These are phyloP conservation scores for Drosophila pallidifrons DNA, from an alignment of 1,140 invertebrate genomes.

Conservation along the genomic window DNA sequence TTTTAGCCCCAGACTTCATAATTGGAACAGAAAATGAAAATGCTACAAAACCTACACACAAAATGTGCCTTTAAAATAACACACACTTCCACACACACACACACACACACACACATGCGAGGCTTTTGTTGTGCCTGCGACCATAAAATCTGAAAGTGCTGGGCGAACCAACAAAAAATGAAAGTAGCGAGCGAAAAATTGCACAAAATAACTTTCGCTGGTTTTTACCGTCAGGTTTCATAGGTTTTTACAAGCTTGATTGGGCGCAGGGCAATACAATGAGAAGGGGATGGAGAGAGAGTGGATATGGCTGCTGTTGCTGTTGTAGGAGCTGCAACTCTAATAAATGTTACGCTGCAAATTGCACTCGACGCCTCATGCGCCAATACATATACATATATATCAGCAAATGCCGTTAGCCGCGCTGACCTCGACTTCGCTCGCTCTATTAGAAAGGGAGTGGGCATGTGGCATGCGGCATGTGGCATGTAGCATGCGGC, in stretches of 20 bases:
- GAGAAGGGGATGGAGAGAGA: background rate
- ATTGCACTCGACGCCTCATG: conserved; percentile 54
- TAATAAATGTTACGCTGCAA: conserved; percentile 65
- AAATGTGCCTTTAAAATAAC: conserved; percentile 35
- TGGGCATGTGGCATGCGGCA: background rate
- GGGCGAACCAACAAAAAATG: conserved; percentile 37
- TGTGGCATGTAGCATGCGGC: conserved; percentile 5
- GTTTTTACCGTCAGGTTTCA: conserved; percentile 31
- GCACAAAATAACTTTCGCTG: conserved; percentile 58
- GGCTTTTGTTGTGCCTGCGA: conserved; percentile 53
- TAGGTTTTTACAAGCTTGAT: conserved; percentile 20
- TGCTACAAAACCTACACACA: conserved; percentile 12
- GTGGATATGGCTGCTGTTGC: background rate
- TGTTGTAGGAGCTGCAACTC: conserved; percentile 16
- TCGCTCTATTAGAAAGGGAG: background rate
- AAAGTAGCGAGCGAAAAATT: conserved; percentile 21
- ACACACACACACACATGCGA: conserved; percentile 2
- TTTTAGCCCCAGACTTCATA: conserved; percentile 22
- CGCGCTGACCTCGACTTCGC: conserved; percentile 31
- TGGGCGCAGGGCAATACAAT: background rate
- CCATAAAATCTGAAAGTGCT: conserved; percentile 53
- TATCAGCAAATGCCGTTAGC: conserved; percentile 40
- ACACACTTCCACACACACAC: conserved; percentile 4
- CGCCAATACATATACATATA: conserved; percentile 44
- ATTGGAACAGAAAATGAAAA: conserved; percentile 35